phyloP scores from a whole-genome alignment of 1,140 invertebrate genomes.

The Drosophila athabasca region DNA sequence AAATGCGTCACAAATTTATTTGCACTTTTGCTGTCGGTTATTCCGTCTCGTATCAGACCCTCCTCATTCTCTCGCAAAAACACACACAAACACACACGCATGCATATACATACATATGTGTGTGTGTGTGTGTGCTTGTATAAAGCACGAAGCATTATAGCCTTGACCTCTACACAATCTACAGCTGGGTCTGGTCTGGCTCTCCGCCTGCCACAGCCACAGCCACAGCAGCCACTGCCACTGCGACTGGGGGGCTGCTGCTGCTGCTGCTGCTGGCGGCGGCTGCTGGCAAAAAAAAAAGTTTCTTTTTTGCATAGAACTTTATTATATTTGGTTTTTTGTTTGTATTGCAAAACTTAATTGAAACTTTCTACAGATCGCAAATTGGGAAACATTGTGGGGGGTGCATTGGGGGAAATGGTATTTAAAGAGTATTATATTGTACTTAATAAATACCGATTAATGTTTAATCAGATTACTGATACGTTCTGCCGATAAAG shows the following conservation, averaged over 20 bases:
- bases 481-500: no score
- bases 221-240: no score
- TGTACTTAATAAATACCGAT: no score
- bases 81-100: neutral
- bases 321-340: slow-evolving; percentile 10
- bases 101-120: neutral
- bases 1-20: slow-evolving; percentile 79
- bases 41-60: slow-evolving; percentile 27
- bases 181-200: neutral
- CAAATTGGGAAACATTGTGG: neutral
- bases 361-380: slow-evolving; percentile 23
- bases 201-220: no score
- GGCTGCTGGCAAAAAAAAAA: slow-evolving; percentile 1
- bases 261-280: neutral
- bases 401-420: neutral
- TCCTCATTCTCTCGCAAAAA: slow-evolving; percentile 25
- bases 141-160: slow-evolving; percentile 33
- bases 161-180: slow-evolving; percentile 55
- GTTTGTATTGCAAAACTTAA: slow-evolving; percentile 22
- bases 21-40: slow-evolving; percentile 68
- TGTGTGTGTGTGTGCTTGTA: neutral
- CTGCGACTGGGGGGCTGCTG: slow-evolving; percentile 7
- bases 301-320: slow-evolving; percentile 7
- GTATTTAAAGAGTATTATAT: no score
- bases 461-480: no score